Evolutionary conservation across 2,888 invertebrate species (phyloP).

Genomic region (Lymantria monacha): DNA sequence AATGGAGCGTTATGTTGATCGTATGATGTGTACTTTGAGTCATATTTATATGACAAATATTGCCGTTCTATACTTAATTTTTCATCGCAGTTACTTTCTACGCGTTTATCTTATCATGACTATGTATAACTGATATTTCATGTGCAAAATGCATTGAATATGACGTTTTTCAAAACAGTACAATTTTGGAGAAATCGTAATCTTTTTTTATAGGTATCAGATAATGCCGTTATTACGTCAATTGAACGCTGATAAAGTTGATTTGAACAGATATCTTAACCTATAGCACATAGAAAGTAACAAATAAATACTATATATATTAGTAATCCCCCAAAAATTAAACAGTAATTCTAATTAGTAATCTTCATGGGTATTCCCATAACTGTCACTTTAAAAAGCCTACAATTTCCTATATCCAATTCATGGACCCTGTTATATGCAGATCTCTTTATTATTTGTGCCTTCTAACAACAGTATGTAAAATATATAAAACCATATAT

Average conservation of each 20-base stretch:
- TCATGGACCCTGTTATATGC: too few species aligned
- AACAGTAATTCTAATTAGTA: too few species aligned
- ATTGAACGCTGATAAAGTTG: slow-evolving; percentile 6
- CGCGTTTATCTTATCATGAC: slow-evolving; percentile 40
- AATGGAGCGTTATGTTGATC: slow-evolving; percentile 34
- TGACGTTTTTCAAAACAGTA: slow-evolving; percentile 20
- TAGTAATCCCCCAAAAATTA: too few species aligned
- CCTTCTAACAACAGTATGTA: too few species aligned
- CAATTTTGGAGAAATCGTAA: slow-evolving; percentile 27
- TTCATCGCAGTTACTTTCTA: slow-evolving; percentile 35
- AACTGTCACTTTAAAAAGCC: too few species aligned
- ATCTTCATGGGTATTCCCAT: too few species aligned
- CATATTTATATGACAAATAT: slow-evolving; percentile 38
- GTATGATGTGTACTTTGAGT: slow-evolving; percentile 40
- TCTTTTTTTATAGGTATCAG: slow-evolving; percentile 28
- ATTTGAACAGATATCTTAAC: not conserved
- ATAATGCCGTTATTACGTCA: slow-evolving; percentile 27
- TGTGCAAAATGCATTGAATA: slow-evolving; percentile 29
- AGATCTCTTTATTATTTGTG: too few species aligned
- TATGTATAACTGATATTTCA: slow-evolving; percentile 26
- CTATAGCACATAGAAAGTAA: not conserved
- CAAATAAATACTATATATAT: too few species aligned
- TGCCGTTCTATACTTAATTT: slow-evolving; percentile 18
- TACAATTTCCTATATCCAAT: too few species aligned
- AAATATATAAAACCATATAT: too few species aligned